Conservation (phyloP, 92 coral and sea anemone genomes). For the Ricordea florida region DNA sequence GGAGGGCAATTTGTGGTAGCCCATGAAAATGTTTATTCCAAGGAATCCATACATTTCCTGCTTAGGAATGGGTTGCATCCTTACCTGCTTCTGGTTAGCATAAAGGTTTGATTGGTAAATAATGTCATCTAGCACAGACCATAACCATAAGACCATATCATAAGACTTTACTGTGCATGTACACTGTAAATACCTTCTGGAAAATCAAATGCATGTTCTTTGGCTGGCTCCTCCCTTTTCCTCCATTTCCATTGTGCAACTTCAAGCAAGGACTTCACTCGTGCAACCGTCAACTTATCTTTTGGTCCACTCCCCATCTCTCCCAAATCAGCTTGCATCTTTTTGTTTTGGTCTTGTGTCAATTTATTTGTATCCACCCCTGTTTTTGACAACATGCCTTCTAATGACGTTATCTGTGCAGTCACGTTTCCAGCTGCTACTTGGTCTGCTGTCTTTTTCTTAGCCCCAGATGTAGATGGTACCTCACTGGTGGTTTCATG, state of each 20-base stretch:
- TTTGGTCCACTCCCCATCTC: not conserved
- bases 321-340: not conserved
- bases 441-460: not conserved
- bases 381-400: constrained; percentile 2
- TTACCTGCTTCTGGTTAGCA: constrained; percentile 50
- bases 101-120: constrained; percentile 59
- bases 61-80: constrained; percentile 38
- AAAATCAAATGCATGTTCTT: constrained; percentile 28
- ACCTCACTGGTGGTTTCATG: not conserved
- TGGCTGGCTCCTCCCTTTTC: constrained; percentile 44
- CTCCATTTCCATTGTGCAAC: constrained; percentile 27
- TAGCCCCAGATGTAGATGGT: not conserved
- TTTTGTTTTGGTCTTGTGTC: not conserved
- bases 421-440: not conserved
- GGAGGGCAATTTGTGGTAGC: constrained; percentile 64
- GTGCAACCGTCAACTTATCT: constrained; percentile 21
- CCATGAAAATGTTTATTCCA: constrained; percentile 60
- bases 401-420: not conserved
- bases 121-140: constrained; percentile 31
- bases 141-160: constrained; percentile 33
- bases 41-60: constrained; percentile 62
- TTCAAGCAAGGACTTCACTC: constrained; percentile 16
- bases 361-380: not conserved
- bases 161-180: not conserved
- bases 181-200: constrained; percentile 34